Conservation (phyloP, 2,113 vertebrate species). For the Lophius piscatorius region DNA sequence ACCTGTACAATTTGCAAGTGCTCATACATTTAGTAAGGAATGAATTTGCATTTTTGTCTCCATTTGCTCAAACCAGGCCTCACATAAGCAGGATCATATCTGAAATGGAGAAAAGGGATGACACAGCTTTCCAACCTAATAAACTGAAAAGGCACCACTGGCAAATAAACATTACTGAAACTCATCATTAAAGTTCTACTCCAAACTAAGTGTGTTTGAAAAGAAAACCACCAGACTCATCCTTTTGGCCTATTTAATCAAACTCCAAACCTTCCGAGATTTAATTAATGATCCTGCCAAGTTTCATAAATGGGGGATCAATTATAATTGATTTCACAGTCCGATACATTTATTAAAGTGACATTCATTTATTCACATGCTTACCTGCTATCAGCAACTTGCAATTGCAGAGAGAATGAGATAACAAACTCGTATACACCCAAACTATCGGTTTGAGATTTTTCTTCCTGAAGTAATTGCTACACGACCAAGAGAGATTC, state of each 20-base stretch:
- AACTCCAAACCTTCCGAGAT: slow-evolving; percentile 72
- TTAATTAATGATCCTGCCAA: slow-evolving; percentile 83
- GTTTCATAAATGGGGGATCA: slow-evolving; percentile 81
- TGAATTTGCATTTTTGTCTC: slow-evolving; percentile 1
- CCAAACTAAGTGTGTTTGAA: slow-evolving; percentile 70
- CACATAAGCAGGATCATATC: not conserved
- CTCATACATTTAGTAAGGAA: too few relatives aligned
- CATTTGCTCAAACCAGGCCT: slow-evolving; percentile 13
- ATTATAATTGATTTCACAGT: slow-evolving; percentile 83
- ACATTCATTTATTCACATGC: slow-evolving; percentile 77
- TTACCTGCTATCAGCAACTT: slow-evolving; percentile 70
- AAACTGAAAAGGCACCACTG: slow-evolving; percentile 52
- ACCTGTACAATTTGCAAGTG: not conserved
- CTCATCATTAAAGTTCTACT: slow-evolving; percentile 66
- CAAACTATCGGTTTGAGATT: slow-evolving; percentile 51
- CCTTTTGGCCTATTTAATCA: slow-evolving; percentile 73
- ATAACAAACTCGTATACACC: slow-evolving; percentile 47
- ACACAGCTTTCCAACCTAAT: slow-evolving; percentile 37
- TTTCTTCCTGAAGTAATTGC: slow-evolving; percentile 67
- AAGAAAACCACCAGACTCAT: slow-evolving; percentile 51
- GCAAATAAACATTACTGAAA: slow-evolving; percentile 65
- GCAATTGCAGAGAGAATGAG: slow-evolving; percentile 31
- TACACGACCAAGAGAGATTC: slow-evolving; percentile 16
- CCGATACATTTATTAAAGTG: slow-evolving; percentile 84
- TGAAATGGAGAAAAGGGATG: slow-evolving; percentile 24